Conservation (phyloP, 1,140 invertebrate species). For the Chironomus tepperi region DNA sequence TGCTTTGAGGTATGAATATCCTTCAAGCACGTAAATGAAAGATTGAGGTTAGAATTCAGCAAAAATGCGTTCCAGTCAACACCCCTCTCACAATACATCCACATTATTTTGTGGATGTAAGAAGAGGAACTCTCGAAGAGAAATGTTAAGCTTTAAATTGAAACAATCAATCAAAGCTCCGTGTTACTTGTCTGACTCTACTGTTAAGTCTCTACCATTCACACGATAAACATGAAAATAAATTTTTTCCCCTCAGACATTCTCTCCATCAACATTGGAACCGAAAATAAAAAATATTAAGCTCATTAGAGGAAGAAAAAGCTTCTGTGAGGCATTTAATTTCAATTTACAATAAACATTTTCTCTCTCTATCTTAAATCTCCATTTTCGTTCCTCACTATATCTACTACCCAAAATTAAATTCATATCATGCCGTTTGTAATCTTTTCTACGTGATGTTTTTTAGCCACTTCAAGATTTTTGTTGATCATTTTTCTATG, state of each 20-base stretch:
- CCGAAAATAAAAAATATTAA: background rate
- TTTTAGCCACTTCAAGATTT: background rate
- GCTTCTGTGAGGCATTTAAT: background rate
- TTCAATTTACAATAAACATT: conserved; percentile 10
- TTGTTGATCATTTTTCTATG: background rate
- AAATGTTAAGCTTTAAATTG: background rate
- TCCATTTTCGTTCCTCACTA: background rate
- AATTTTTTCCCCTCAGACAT: background rate
- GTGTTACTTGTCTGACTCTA: background rate
- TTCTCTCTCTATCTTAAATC: background rate
- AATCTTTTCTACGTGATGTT: conserved; percentile 18
- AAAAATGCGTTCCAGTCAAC: too few species aligned
- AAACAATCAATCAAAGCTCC: conserved; percentile 4
- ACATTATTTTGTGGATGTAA: too few species aligned
- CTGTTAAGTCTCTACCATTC: too few species aligned
- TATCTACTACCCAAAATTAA: background rate
- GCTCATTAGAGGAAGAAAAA: background rate
- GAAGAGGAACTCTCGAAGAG: too few species aligned
- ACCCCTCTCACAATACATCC: too few species aligned
- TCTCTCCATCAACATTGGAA: too few species aligned
- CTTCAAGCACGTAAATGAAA: too few species aligned
- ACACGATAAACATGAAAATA: background rate
- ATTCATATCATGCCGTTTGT: background rate
- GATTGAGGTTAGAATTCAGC: too few species aligned
- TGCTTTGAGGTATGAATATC: too few species aligned